Base-by-base conservation (phyloP, 2,888 invertebrate genomes). In the Parascotia fuliginaria region DNA sequence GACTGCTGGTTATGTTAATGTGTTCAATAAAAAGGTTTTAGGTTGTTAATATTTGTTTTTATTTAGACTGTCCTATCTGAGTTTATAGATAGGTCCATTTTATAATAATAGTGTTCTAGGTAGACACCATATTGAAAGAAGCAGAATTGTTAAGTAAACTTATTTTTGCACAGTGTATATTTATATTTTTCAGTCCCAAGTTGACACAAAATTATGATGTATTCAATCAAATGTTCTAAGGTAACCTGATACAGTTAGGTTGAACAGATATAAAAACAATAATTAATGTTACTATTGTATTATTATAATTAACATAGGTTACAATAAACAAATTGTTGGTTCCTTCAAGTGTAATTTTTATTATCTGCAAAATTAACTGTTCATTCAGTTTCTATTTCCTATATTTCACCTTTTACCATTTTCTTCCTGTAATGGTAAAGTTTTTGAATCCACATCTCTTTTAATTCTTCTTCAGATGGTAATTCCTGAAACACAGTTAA, bases 371-470 rank as follows among this genome's bases (percentile, higher is more conserved):
- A 33, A 11, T 9, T 33, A 11, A 2, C 12, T 36, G 37, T 5
- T 31, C 9, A 12, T 59, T 49, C 55, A 36, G 54, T 36, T n/a
- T 43, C 14, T 27, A 16, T 39, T 40, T 55, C 58, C 73, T 78
- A 83, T 55, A 83, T 71, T 73, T 92, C 90, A 48, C 88, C 94
- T 68, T 84, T 86, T 29, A 94, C 80, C 76, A 94, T 94, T 79
- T 94, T 95, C 64, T 95, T 95, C 44, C 95, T 92, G 59, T 94
- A 93, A 34, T 92, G 93, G 69, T 93, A 95, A 1, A 95, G 83
- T 72, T 95, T 95, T 69, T 94, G 95, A 22, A 96, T 93, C 96
- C 96, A 96, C 88, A 95, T 95, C 59, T 96, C 96, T 72, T 94
- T 93, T 50, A 95, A 92, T 42, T 93, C 92, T 61, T 94, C 95